Base-by-base conservation (phyloP, 2,113 vertebrate genomes). In the Silurus asotus region DNA sequence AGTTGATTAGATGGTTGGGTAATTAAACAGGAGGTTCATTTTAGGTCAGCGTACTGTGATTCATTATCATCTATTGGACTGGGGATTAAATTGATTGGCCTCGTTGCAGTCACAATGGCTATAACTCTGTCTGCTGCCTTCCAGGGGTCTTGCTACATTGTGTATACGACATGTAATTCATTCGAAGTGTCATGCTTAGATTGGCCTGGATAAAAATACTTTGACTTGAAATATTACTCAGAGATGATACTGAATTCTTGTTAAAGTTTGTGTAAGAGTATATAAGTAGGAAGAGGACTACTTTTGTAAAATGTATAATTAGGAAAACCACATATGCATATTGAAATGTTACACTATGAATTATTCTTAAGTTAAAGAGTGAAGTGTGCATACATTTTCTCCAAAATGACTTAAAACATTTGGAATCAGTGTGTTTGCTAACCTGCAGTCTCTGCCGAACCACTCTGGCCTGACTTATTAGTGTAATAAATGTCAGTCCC, bases 61-160 rank as follows among this genome's bases (percentile, higher is more conserved):
- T 72, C 65, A 62, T 80, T 86, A 80, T n/a, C 3, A 28, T 86
- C 64, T 61, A 61, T 86, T 81, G 56, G 23, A 70, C 45, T 81
- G 67, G 37, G 28, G 65, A 72, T 8, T 69, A 55, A 80, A 86
- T 81, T 62, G 84, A 86, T 86, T 86, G 65, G 84, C 76, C 53
- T 67, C 15, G 51, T 76, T 84, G 72, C 45, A 37, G 74, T 0
- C 49, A 49, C 45, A 28, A 23, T 72, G 81, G 37, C 10, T 70
- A 37, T 17, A 19, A 28, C 15, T 10, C 28, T 23, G 17, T 17
- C 25, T 69, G 49, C 23, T 70, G 62, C 11, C 3, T 78, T 67
- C 19, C 4, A 8, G 14, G 55, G 76, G 65, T 51, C 80, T 64
- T 64, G 80, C 45, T 23, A 53, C 23, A 65, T 51, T 64, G 48